Conservation (phyloP, 2,888 invertebrate species). For the Sesia apiformis region DNA sequence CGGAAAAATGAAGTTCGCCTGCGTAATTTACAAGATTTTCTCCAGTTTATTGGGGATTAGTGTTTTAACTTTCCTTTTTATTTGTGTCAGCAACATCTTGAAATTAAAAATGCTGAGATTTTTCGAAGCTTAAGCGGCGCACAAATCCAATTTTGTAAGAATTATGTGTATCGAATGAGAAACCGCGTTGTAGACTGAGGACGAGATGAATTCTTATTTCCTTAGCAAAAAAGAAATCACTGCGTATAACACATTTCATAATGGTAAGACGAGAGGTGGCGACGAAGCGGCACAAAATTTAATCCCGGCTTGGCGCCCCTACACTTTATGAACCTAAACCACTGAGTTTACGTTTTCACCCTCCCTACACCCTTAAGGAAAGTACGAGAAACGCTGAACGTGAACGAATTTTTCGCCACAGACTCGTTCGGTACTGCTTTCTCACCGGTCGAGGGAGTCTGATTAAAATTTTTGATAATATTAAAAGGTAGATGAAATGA, state of each 20-base stretch:
- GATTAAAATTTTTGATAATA: neutral
- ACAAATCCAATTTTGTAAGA: slow-evolving; percentile 29
- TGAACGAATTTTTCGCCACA: neutral
- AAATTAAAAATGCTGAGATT: slow-evolving; percentile 13
- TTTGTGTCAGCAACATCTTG: neutral
- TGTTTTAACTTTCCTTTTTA: slow-evolving; percentile 2
- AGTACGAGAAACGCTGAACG: neutral
- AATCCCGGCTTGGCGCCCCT: slow-evolving; percentile 15
- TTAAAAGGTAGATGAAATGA: neutral
- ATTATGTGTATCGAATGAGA: slow-evolving; percentile 18
- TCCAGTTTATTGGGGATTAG: slow-evolving; percentile 11
- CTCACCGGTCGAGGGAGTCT: neutral
- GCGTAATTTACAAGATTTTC: slow-evolving; percentile 12
- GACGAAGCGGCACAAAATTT: slow-evolving; percentile 25
- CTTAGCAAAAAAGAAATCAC: slow-evolving; percentile 22
- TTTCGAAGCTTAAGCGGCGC: slow-evolving; percentile 12
- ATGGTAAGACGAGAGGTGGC: slow-evolving; percentile 15
- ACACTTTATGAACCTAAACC: slow-evolving; percentile 8
- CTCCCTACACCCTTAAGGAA: slow-evolving; percentile 1
- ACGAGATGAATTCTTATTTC: slow-evolving; percentile 26
- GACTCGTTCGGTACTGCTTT: neutral
- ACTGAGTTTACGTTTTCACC: slow-evolving; percentile 6
- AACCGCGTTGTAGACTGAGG: slow-evolving; percentile 18
- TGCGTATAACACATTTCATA: slow-evolving; percentile 26
- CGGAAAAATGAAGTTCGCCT: neutral